Percentiles rank a stretch among this genome's conserved stretches.
These are phyloP conservation scores for Rhabdornis inornatus DNA, from an alignment of 2,113 vertebrate genomes.

Conservation along the genomic window DNA sequence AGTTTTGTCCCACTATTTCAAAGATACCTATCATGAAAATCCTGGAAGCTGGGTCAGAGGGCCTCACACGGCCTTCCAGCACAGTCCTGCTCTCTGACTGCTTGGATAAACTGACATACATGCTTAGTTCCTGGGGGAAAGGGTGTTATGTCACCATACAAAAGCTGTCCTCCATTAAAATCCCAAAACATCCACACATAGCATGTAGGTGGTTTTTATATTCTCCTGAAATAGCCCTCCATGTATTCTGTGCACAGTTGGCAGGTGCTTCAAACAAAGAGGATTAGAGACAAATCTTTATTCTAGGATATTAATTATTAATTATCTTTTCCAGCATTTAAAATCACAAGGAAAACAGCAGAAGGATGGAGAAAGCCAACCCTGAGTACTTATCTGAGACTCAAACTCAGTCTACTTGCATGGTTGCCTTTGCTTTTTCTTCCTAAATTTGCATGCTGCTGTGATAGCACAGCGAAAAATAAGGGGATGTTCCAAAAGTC, in stretches of 20 bases:
- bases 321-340: neutral
- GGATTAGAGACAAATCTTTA: neutral
- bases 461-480: neutral
- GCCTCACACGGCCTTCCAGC: neutral
- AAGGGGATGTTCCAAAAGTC: neutral
- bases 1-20: neutral
- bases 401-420: neutral
- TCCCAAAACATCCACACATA: neutral
- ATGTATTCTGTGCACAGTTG: neutral
- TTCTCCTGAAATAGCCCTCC: neutral
- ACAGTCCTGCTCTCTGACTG: neutral
- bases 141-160: neutral
- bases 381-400: neutral
- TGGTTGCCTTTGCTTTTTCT: neutral
- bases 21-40: neutral
- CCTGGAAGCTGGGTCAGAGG: neutral
- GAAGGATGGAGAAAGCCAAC: neutral
- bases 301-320: constrained; percentile 8
- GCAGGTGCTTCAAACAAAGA: neutral
- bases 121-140: neutral
- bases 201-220: neutral
- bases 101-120: neutral
- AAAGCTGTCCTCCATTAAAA: neutral
- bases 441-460: neutral
- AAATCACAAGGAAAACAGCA: neutral